Evolutionary conservation across 2,888 invertebrate genomes (phyloP).

Genomic region (Harmothoe impar): DNA sequence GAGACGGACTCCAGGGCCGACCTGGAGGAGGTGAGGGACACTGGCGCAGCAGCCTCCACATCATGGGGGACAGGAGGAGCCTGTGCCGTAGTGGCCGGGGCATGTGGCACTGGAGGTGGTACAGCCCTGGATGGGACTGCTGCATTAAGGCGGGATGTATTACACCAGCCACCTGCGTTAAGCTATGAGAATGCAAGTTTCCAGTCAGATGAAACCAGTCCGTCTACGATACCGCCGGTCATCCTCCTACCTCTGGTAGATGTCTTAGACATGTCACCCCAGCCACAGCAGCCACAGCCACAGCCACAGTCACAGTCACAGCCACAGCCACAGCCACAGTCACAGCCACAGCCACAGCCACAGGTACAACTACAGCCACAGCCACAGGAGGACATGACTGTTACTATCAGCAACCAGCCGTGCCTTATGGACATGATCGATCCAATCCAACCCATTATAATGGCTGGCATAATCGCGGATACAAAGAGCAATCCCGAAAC

Average conservation of each 20-base stretch:
- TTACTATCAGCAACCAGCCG: too few relatives aligned
- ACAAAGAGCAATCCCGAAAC: too few relatives aligned
- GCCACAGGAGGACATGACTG: not conserved
- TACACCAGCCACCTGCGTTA: not conserved
- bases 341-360: not conserved
- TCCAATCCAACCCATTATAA: too few relatives aligned
- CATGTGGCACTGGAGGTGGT: not conserved
- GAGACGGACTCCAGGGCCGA: not conserved
- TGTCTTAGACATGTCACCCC: not conserved
- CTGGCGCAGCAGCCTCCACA: not conserved
- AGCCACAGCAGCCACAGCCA: conserved; percentile 2
- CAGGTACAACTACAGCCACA: not conserved
- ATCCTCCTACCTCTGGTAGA: too few relatives aligned
- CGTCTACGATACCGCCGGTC: not conserved
- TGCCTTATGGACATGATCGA: too few relatives aligned
- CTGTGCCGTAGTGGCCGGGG: not conserved
- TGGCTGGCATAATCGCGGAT: too few relatives aligned
- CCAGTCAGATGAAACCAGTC: not conserved
- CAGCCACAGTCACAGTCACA: not conserved
- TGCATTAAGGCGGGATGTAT: not conserved
- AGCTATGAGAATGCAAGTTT: not conserved
- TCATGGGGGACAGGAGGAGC: not conserved
- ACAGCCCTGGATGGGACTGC: not conserved
- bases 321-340: too few relatives aligned
- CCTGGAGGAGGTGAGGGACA: not conserved